These are phyloP conservation scores for Hoplias malabaricus DNA, from an alignment of 2,113 vertebrate species.

Conservation along the genomic window DNA sequence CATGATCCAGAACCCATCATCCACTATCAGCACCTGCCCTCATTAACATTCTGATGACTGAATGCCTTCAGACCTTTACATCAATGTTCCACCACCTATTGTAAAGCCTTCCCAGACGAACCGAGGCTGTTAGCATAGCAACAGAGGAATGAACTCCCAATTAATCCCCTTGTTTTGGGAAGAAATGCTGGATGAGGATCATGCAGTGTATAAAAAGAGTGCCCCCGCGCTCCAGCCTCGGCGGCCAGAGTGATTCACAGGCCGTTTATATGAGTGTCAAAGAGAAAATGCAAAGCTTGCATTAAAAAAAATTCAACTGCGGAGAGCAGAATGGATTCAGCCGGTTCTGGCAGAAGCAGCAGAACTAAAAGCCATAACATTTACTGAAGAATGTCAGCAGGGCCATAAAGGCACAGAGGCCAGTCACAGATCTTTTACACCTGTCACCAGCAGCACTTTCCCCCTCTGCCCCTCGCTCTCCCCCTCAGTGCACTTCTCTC, in stretches of 20 bases:
- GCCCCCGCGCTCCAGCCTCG: background rate
- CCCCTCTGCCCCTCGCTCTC: background rate
- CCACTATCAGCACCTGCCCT: too few species aligned
- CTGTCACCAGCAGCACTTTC: slow-evolving; percentile 5
- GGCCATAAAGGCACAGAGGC: background rate
- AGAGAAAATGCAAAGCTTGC: background rate
- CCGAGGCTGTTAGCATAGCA: too few species aligned
- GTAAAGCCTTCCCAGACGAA: too few species aligned
- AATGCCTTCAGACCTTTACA: too few species aligned
- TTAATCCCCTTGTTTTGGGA: too few species aligned
- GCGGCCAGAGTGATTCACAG: background rate
- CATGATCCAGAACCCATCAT: too few species aligned
- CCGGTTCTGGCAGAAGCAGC: slow-evolving; percentile 6
- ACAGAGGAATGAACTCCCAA: too few species aligned
- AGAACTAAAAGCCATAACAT: slow-evolving; percentile 21
- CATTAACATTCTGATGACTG: too few species aligned
- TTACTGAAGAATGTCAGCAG: slow-evolving; percentile 22
- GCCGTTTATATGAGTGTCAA: background rate
- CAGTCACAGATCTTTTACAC: slow-evolving; percentile 11
- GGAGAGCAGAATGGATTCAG: background rate
- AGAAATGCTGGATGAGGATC: too few species aligned
- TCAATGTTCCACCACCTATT: too few species aligned
- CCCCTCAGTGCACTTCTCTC: background rate
- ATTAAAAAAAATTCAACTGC: background rate
- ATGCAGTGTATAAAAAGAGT: too few species aligned